Base-by-base conservation (phyloP, 2,797 vertebrate genomes). In the Naso thynnoides region DNA sequence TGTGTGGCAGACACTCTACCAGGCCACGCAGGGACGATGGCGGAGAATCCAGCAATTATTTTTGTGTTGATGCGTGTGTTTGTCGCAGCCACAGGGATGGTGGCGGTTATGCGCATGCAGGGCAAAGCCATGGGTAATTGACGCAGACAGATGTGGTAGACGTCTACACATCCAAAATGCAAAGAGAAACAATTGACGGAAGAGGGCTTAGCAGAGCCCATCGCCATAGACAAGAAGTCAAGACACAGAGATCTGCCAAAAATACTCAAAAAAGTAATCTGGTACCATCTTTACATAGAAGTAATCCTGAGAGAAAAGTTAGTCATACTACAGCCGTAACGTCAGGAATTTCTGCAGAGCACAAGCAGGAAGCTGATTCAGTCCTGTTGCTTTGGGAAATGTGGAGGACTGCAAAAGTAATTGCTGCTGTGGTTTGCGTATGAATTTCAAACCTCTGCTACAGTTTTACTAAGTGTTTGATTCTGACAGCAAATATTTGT, bases 351-450 rank as follows among this genome's bases (percentile, higher is more conserved):
- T 70, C 44, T 76, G 57, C 58, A 72, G 72, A 82, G 68, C 54
- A 65, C 21, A 47, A 62, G 70, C 70, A 81, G 67, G 76, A 84
- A 68, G 54, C 67, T 58, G 62, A 62, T 65, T 77, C 18, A 49
- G 76, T 42, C 47, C 65, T 10, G 36, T 61, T 72, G 67, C 76
- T 78, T 70, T 68, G 50, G 50, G 52, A 65, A 73, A 47, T 2
- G 48, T 54, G 81, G 58, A 76, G 77, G 88, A 68, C 89, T 92
- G 86, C 77, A 82, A 91, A 91, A 92, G 58, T 79, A 81, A 92
- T 94, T 89, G 86, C 73, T 55, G 50, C 76, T 73, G 86, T 31
- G 81, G 85, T 88, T 88, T 86, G 73, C 60, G 56, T 84, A 77
- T 73, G 49, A 56, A 68, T 90, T 86, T 92, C 83, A 87, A 82